Conservation (phyloP, 92 coral and sea anemone genomes). For the Heliopora coerulea region DNA sequence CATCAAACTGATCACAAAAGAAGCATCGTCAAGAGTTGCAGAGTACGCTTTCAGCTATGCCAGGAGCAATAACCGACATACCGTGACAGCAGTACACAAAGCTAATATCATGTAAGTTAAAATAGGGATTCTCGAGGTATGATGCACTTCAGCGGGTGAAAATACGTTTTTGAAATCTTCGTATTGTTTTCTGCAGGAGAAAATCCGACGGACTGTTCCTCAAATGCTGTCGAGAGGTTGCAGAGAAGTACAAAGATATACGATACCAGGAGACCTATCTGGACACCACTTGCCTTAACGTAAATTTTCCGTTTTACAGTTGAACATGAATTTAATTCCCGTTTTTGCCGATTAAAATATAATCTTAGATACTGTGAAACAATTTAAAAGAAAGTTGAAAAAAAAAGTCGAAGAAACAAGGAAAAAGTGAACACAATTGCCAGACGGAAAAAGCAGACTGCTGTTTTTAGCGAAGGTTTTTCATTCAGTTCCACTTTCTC, state of each 20-base stretch:
- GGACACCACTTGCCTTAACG: constrained; percentile 96
- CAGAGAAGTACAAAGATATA: constrained; percentile 84
- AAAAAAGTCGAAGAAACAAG: too few species aligned
- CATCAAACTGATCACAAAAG: constrained; percentile 92
- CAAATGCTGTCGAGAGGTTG: constrained; percentile 96
- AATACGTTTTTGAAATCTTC: too few species aligned
- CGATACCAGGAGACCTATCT: constrained; percentile 88
- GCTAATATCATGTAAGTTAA: constrained; percentile 92
- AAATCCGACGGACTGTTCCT: constrained; percentile 95
- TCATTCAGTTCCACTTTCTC: too few species aligned
- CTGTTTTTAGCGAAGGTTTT: too few species aligned
- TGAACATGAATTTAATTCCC: too few species aligned
- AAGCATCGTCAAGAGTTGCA: constrained; percentile 97
- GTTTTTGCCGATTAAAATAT: too few species aligned
- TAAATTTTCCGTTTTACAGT: too few species aligned
- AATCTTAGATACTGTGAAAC: too few species aligned
- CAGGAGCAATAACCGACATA: constrained; percentile 80
- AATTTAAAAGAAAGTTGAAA: too few species aligned
- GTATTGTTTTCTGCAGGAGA: constrained; percentile 65
- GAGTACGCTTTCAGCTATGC: constrained; percentile 97
- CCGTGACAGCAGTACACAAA: constrained; percentile 95
- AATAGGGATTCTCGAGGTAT: background rate
- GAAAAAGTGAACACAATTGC: too few species aligned
- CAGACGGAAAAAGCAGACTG: too few species aligned
- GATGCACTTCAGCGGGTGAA: too few species aligned